Evolutionary conservation across 2,888 invertebrate species (phyloP).

Genomic region (Mythimna pallens): DNA sequence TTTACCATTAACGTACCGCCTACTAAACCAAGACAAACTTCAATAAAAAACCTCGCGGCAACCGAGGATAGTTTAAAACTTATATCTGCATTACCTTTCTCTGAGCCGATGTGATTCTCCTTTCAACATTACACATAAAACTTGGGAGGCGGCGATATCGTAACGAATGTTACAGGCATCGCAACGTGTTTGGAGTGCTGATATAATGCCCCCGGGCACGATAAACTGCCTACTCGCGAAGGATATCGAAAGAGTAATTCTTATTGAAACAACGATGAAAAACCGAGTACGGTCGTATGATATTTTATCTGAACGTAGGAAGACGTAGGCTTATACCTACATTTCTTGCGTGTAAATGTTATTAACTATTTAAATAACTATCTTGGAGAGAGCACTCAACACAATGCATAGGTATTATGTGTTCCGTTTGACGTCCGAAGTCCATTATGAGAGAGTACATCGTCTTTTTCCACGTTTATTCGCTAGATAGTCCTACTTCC

Average conservation of each 20-base stretch:
- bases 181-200: constrained; percentile 65
- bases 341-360: too few relatives aligned
- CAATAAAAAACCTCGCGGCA: constrained; percentile 8
- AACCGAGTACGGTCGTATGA: constrained; percentile 34
- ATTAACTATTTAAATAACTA: too few relatives aligned
- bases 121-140: constrained; percentile 53
- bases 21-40: constrained; percentile 6
- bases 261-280: constrained; percentile 61
- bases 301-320: constrained; percentile 34
- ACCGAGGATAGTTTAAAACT: constrained; percentile 12
- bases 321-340: neutral
- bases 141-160: constrained; percentile 50
- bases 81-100: constrained; percentile 25
- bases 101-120: constrained; percentile 37
- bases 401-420: too few relatives aligned
- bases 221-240: constrained; percentile 58
- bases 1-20: too few relatives aligned
- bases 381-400: too few relatives aligned
- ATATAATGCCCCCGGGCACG: constrained; percentile 57
- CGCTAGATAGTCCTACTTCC: too few relatives aligned
- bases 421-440: too few relatives aligned
- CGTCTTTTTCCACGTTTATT: too few relatives aligned
- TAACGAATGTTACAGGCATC: constrained; percentile 61
- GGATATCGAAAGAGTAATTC: constrained; percentile 61
- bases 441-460: too few relatives aligned